phyloP scores from a whole-genome alignment of 2,113 vertebrate genomes.

The Pipra filicauda region DNA sequence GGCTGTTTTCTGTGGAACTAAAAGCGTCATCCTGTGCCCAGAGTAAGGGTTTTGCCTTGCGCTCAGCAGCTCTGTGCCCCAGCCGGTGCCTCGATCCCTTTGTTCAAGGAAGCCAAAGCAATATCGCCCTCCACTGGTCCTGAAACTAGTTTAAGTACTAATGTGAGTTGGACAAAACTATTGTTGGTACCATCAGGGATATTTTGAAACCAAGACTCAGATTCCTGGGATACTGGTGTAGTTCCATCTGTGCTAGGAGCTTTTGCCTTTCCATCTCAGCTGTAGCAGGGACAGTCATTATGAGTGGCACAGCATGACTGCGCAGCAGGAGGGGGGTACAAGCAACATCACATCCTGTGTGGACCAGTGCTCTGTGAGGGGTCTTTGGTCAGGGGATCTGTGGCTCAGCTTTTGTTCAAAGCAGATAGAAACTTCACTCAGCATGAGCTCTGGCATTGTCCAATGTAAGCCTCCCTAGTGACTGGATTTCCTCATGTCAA shows the following conservation, averaged over 20 bases:
- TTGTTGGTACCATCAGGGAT: neutral
- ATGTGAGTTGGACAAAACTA: neutral
- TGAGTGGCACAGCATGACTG: accelerated
- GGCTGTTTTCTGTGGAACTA: neutral
- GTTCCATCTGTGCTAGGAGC: neutral
- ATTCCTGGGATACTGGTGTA: neutral
- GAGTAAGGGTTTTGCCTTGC: neutral
- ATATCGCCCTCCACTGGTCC: constrained; percentile 62
- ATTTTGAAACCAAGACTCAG: neutral
- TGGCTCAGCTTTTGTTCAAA: neutral
- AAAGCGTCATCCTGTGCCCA: neutral
- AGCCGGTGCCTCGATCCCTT: neutral
- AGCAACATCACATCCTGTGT: neutral
- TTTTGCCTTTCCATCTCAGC: neutral
- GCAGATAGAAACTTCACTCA: neutral
- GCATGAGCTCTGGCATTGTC: neutral
- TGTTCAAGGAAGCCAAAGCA: constrained; percentile 46
- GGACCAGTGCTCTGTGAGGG: neutral
- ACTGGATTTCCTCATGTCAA: neutral
- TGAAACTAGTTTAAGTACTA: constrained; percentile 54
- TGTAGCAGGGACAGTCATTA: neutral
- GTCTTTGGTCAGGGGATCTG: neutral
- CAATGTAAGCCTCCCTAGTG: neutral
- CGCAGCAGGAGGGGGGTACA: accelerated
- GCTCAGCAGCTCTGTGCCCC: neutral